Percentiles rank a stretch among this genome's conserved stretches.
Evolutionary conservation across 2,888 invertebrate species (phyloP).

Genomic region (Orgyia antiqua): DNA sequence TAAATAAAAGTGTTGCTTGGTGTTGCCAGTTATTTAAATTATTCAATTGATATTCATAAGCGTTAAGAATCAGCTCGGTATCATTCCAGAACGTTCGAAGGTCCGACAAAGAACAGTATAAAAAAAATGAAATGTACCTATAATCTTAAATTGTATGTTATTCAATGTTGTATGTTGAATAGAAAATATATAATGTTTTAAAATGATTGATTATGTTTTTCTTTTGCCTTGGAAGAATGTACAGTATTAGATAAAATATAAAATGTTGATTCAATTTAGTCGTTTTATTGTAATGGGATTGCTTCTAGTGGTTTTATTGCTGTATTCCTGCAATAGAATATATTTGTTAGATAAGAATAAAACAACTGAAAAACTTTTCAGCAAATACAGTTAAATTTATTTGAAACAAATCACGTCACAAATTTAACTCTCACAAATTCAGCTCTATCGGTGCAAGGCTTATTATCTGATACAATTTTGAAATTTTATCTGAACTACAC

Average conservation of each 20-base stretch:
- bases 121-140: conserved; percentile 32
- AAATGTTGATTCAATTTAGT: conserved; percentile 41
- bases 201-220: conserved; percentile 52
- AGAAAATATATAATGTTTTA: conserved; percentile 66
- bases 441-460: too few species aligned
- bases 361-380: neutral
- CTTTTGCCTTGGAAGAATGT: conserved; percentile 52
- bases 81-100: conserved; percentile 63
- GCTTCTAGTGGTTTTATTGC: conserved; percentile 27
- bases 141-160: conserved; percentile 57
- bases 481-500: too few species aligned
- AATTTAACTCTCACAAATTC: too few species aligned
- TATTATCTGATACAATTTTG: too few species aligned
- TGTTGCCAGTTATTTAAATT: conserved; percentile 28
- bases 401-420: too few species aligned
- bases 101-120: conserved; percentile 48
- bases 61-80: conserved; percentile 61
- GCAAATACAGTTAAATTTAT: neutral
- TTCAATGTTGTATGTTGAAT: conserved; percentile 70
- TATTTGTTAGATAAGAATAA: neutral
- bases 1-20: conserved; percentile 43
- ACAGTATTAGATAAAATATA: conserved; percentile 73
- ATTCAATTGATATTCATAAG: conserved; percentile 27
- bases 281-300: conserved; percentile 37
- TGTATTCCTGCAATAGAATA: conserved; percentile 31